phyloP scores from a whole-genome alignment of 2,113 vertebrate species.

The Larimichthys crocea region DNA sequence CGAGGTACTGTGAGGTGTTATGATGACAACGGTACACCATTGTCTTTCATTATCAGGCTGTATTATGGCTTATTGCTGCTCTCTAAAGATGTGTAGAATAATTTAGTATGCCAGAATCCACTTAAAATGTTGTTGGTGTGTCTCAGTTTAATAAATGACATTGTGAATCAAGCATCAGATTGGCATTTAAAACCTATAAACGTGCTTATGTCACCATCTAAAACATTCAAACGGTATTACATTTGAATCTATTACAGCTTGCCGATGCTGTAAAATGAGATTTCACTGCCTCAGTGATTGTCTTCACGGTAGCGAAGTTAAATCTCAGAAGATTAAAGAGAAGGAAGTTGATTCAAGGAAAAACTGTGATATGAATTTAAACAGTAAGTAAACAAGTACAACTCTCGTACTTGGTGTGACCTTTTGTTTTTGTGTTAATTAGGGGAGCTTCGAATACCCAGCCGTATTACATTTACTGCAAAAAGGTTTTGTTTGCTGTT shows the following conservation, averaged over 20 bases:
- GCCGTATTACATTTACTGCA: slow-evolving; percentile 29
- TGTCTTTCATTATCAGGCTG: slow-evolving; percentile 23
- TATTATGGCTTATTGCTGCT: slow-evolving; percentile 24
- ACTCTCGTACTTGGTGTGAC: slow-evolving; percentile 53
- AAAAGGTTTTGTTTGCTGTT: slow-evolving; percentile 43
- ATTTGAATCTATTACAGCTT: slow-evolving; percentile 50
- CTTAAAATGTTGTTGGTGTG: slow-evolving; percentile 38
- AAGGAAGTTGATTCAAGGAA: slow-evolving; percentile 50
- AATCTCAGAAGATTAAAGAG: slow-evolving; percentile 56
- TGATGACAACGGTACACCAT: slow-evolving; percentile 31
- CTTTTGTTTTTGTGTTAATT: slow-evolving; percentile 72
- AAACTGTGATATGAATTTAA: slow-evolving; percentile 63
- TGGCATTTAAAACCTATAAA: slow-evolving; percentile 57
- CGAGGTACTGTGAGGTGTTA: not conserved
- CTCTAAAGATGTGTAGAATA: slow-evolving; percentile 16
- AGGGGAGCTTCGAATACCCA: slow-evolving; percentile 51
- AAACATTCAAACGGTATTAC: slow-evolving; percentile 45
- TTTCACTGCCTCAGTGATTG: slow-evolving; percentile 43
- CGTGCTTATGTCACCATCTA: slow-evolving; percentile 35
- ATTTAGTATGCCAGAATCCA: slow-evolving; percentile 17
- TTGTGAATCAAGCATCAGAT: slow-evolving; percentile 39
- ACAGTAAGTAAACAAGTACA: slow-evolving; percentile 36
- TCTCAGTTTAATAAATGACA: slow-evolving; percentile 37
- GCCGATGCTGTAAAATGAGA: slow-evolving; percentile 42
- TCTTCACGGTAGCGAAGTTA: slow-evolving; percentile 48